Conservation (phyloP, 2,888 invertebrate species). For the Eugnorisma glareosa region DNA sequence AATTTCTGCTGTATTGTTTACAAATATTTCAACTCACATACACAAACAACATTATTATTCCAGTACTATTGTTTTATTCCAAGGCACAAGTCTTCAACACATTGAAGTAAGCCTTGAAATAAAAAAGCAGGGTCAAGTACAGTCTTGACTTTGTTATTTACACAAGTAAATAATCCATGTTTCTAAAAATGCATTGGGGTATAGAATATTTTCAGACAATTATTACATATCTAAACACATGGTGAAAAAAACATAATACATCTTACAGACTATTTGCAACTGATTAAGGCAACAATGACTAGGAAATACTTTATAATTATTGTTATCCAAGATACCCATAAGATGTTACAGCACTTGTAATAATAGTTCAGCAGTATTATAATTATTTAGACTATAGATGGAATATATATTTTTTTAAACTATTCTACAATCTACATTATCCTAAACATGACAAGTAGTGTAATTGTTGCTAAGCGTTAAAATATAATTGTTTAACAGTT, state of each 20-base stretch:
- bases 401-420: no score
- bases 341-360: background rate
- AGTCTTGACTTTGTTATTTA: background rate
- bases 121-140: background rate
- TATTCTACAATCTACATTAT: background rate
- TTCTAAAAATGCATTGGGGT: background rate
- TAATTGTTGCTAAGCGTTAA: background rate
- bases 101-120: background rate
- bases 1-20: background rate
- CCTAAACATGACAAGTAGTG: background rate
- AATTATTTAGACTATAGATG: background rate
- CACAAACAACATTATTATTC: background rate
- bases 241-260: background rate
- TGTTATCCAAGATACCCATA: background rate
- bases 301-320: background rate
- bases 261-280: no score
- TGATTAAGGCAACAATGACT: background rate
- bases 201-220: background rate
- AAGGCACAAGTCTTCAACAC: background rate
- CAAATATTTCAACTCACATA: background rate
- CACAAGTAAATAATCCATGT: background rate
- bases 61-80: background rate
- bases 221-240: background rate
- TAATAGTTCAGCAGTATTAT: background rate
- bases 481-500: slow-evolving; percentile 54